A percentile compares a stretch with the other conserved stretches of the same genome.
Conservation (phyloP, 2,888 invertebrate genomes). For the Diarsia dahlii region DNA sequence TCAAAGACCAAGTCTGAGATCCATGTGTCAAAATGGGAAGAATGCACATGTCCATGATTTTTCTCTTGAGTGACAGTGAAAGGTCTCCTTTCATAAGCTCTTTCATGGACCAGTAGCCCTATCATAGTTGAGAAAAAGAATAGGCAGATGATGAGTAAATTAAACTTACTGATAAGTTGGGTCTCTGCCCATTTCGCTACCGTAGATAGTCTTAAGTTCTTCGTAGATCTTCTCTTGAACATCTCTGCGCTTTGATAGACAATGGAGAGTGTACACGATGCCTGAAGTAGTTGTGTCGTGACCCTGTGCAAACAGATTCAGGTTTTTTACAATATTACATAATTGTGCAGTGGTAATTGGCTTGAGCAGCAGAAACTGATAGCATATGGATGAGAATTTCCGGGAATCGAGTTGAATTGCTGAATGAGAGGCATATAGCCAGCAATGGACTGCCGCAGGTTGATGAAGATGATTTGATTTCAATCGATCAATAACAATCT, state of each 20-base stretch:
- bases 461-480: background rate
- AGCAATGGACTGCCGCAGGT: no score
- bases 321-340: background rate
- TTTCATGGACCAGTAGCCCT: no score
- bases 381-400: background rate
- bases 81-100: no score
- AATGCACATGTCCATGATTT: no score
- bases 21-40: no score
- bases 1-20: no score
- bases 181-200: constrained; percentile 78
- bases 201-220: constrained; percentile 86
- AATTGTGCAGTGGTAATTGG: background rate
- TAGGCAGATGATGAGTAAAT: background rate
- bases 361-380: background rate
- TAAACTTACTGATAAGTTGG: constrained; percentile 80
- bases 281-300: constrained; percentile 92
- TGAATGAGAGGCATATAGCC: background rate
- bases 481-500: background rate
- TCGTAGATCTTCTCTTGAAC: constrained; percentile 88
- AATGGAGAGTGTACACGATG: constrained; percentile 86
- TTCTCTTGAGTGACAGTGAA: no score
- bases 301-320: constrained; percentile 77
- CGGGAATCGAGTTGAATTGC: background rate
- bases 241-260: constrained; percentile 87
- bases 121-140: no score